Evolutionary conservation across 2,113 vertebrate species (phyloP).

Genomic region (Cervus canadensis): DNA sequence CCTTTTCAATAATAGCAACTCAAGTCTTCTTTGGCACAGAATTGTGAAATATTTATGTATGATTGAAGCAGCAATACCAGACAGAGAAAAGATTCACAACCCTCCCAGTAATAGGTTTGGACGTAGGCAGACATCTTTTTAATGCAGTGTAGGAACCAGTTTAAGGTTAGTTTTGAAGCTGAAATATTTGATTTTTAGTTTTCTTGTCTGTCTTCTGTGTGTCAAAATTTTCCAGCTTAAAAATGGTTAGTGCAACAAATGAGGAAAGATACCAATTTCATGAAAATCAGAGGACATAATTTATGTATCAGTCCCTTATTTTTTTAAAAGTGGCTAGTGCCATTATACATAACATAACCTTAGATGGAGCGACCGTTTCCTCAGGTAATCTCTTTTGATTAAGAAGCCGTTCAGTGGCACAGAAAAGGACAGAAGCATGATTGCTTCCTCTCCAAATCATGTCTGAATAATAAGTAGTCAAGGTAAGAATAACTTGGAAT

Average conservation of each 20-base stretch:
- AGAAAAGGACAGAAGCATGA: slow-evolving; percentile 42
- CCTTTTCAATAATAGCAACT: slow-evolving; percentile 12
- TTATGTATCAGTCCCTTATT: neutral
- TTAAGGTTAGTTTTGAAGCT: neutral
- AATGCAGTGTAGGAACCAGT: neutral
- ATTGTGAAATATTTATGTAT: slow-evolving; percentile 35
- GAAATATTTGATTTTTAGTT: slow-evolving; percentile 18
- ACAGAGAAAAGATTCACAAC: neutral
- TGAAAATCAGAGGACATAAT: slow-evolving; percentile 13
- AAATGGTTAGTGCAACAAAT: slow-evolving; percentile 26
- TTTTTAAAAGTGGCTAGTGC: neutral
- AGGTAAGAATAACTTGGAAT: neutral
- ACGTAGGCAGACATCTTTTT: neutral
- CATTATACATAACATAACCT: neutral
- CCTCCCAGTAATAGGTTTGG: slow-evolving; percentile 1
- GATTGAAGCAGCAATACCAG: neutral
- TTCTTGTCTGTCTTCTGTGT: neutral
- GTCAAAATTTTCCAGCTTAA: neutral
- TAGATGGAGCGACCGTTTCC: slow-evolving; percentile 39
- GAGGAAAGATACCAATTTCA: neutral
- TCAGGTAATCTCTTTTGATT: slow-evolving; percentile 71
- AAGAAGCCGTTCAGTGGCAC: slow-evolving; percentile 43
- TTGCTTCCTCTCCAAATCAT: slow-evolving; percentile 48
- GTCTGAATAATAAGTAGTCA: slow-evolving; percentile 60
- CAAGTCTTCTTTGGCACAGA: neutral